These are phyloP conservation scores for Drosophila sp. DNA, from an alignment of 1,140 invertebrate species.

Conservation along the genomic window DNA sequence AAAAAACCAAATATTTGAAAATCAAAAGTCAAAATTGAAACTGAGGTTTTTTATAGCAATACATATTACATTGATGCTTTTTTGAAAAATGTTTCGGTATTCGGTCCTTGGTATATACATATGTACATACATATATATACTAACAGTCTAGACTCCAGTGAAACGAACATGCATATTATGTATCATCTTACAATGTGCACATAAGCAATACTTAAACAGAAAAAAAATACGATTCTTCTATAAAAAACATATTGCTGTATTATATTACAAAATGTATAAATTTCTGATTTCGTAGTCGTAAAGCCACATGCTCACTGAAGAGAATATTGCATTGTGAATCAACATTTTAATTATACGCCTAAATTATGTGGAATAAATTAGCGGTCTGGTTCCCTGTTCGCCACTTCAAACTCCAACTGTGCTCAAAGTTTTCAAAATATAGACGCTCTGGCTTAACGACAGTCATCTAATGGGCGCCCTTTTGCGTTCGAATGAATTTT, in stretches of 20 bases:
- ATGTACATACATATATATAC: too few species aligned
- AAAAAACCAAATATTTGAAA: too few species aligned
- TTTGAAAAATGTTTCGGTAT: too few species aligned
- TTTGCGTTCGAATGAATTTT: conserved; percentile 78
- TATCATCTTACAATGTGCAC: too few species aligned
- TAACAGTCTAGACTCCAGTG: too few species aligned
- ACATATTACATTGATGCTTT: too few species aligned
- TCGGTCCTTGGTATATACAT: too few species aligned
- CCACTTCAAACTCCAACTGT: conserved; percentile 45
- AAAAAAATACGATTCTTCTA: not conserved
- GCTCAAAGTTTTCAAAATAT: conserved; percentile 52
- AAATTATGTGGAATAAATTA: conserved; percentile 80
- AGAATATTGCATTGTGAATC: conserved; percentile 45
- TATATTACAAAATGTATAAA: conserved; percentile 75
- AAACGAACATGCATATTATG: too few species aligned
- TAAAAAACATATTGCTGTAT: conserved; percentile 63
- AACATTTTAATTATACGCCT: conserved; percentile 75
- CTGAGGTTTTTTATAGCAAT: too few species aligned
- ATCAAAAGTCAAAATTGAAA: too few species aligned
- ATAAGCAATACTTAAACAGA: too few species aligned
- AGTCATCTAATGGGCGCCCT: conserved; percentile 76
- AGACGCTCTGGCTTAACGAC: conserved; percentile 56
- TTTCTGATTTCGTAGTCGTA: conserved; percentile 71
- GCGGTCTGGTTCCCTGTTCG: conserved; percentile 64
- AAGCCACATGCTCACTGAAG: conserved; percentile 39